phyloP scores from a whole-genome alignment of 2,113 vertebrate species.

The Lycaon pictus region DNA sequence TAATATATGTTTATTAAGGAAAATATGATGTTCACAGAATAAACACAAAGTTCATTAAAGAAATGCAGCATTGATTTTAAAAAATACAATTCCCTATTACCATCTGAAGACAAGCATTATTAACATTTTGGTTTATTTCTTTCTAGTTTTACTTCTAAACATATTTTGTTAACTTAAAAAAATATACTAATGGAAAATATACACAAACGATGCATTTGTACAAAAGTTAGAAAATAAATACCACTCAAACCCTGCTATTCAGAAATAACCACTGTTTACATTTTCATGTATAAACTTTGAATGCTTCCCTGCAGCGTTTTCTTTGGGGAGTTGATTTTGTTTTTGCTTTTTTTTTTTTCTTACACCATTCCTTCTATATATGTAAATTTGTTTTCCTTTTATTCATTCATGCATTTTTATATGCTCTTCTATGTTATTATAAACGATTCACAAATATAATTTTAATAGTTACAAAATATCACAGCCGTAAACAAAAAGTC shows the following conservation, averaged over 20 bases:
- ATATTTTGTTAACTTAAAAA: conserved; percentile 23
- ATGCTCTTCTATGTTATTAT: conserved; percentile 4
- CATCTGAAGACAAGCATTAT: neutral
- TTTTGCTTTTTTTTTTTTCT: neutral
- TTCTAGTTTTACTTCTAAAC: conserved; percentile 41
- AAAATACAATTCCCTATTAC: neutral
- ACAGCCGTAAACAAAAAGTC: neutral
- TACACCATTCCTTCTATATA: neutral
- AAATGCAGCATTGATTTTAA: neutral
- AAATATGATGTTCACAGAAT: conserved; percentile 22
- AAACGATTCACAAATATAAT: neutral
- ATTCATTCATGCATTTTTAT: conserved; percentile 12
- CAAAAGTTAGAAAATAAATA: conserved; percentile 51
- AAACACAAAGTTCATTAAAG: conserved; percentile 34
- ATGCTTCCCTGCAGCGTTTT: neutral
- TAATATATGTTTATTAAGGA: neutral
- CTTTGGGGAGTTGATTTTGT: conserved; percentile 20
- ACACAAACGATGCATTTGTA: conserved; percentile 7
- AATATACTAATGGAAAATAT: conserved; percentile 37
- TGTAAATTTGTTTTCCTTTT: conserved; percentile 12
- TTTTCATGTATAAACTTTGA: conserved; percentile 4
- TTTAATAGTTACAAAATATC: conserved; percentile 37
- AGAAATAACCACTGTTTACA: conserved; percentile 49
- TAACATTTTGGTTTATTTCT: conserved; percentile 35
- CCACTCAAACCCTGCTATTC: conserved; percentile 31